Evolutionary conservation across 1,140 invertebrate species (phyloP).

Genomic region (Mycetomoellerius zeteki): DNA sequence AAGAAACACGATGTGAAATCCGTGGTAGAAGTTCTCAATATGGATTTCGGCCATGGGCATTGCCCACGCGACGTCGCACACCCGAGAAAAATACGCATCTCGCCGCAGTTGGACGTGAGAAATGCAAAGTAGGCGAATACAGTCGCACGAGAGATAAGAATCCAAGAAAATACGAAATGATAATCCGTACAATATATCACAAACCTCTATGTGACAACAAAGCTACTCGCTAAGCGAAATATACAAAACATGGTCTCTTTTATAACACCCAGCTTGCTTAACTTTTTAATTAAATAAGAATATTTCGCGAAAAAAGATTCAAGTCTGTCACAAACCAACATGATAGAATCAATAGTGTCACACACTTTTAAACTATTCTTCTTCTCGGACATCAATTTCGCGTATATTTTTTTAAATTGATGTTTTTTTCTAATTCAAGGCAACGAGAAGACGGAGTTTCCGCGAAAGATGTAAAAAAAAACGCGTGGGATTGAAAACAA

Average conservation of each 20-base stretch:
- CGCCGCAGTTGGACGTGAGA: background rate
- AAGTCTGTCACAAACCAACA: background rate
- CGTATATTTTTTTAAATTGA: background rate
- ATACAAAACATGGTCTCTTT: background rate
- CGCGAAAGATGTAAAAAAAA: background rate
- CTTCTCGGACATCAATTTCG: background rate
- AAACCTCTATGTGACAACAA: background rate
- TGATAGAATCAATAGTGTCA: background rate
- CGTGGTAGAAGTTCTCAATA: slow-evolving; percentile 65
- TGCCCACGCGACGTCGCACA: slow-evolving; percentile 66
- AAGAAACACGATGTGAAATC: slow-evolving; percentile 24
- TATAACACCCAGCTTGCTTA: background rate
- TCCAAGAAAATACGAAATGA: background rate
- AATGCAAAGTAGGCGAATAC: slow-evolving; percentile 23
- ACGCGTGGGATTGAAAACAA: background rate
- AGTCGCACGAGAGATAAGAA: background rate
- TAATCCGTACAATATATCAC: background rate
- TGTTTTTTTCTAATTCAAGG: background rate
- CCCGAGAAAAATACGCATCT: slow-evolving; percentile 34
- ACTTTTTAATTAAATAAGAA: slow-evolving; percentile 4
- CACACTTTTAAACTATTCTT: background rate
- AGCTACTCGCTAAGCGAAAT: background rate
- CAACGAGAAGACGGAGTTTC: background rate
- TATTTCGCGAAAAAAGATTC: background rate
- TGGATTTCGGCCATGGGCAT: slow-evolving; percentile 82